A percentile compares a stretch with the other conserved stretches of the same genome.
phyloP scores from a whole-genome alignment of 1,140 invertebrate species.

The Pseudomyrmex cubaensis region DNA sequence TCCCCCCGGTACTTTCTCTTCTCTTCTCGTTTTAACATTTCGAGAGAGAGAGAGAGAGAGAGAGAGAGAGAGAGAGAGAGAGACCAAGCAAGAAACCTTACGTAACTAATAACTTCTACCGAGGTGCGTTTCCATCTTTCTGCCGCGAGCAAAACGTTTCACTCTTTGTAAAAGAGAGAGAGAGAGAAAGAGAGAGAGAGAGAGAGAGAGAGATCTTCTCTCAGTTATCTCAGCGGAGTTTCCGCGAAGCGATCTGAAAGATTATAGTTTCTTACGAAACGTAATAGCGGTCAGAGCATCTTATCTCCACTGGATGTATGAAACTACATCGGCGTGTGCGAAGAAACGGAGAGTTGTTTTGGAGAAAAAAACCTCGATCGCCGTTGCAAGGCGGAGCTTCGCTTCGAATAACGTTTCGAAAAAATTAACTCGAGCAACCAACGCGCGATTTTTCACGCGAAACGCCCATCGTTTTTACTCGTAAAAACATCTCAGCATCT shows the following conservation, averaged over 20 bases:
- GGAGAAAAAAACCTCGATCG: not conserved
- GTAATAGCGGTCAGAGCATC: not conserved
- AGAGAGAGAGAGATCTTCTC: not conserved
- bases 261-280: not conserved
- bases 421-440: too few species aligned
- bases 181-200: too few species aligned
- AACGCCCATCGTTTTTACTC: too few species aligned
- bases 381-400: not conserved
- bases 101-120: conserved; percentile 44
- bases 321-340: not conserved
- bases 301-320: not conserved
- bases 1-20: not conserved
- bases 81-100: conserved; percentile 4
- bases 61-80: too few species aligned
- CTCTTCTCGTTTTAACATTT: not conserved
- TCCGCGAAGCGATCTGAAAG: conserved; percentile 23
- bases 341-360: conserved; percentile 4
- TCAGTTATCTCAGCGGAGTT: conserved; percentile 20
- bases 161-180: not conserved
- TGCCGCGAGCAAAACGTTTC: conserved; percentile 16
- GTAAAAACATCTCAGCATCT: too few species aligned
- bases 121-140: conserved; percentile 31
- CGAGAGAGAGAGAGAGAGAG: too few species aligned
- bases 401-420: too few species aligned
- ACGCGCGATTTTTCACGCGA: too few species aligned